Evolutionary conservation across 1,140 invertebrate genomes (phyloP).

Genomic region (Triops cancriformis): DNA sequence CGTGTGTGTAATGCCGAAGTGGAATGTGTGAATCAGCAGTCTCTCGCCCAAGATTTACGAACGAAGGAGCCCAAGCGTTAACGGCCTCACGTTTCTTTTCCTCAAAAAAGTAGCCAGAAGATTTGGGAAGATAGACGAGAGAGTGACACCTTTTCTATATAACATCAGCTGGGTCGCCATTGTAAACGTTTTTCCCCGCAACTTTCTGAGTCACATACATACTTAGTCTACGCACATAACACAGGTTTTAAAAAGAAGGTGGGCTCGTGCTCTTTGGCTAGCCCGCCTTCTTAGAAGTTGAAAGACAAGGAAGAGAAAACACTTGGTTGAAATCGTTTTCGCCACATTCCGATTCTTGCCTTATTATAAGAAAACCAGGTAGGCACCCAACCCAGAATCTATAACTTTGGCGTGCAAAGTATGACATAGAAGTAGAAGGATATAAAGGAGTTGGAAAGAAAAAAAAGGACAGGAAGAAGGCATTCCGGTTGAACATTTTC

Average conservation of each 20-base stretch:
- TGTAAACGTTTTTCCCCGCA: not conserved
- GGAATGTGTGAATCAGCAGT: not conserved
- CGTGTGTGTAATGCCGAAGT: not conserved
- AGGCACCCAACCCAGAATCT: not conserved
- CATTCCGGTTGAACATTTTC: not conserved
- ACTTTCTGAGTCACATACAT: not conserved
- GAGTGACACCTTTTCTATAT: conserved; percentile 1
- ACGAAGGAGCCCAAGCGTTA: not conserved
- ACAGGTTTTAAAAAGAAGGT: not conserved
- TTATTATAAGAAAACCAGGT: not conserved
- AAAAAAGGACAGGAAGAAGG: not conserved
- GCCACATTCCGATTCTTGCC: not conserved
- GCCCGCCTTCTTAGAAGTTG: not conserved
- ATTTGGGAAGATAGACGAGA: not conserved
- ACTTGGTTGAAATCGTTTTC: not conserved
- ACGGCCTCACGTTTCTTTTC: not conserved
- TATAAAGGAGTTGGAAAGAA: not conserved
- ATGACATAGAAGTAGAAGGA: no score
- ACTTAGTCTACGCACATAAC: no score
- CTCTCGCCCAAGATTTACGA: not conserved
- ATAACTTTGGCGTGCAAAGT: not conserved
- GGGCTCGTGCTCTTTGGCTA: not conserved
- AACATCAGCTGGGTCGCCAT: not conserved
- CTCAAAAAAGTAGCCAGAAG: not conserved
- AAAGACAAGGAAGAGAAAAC: not conserved